Evolutionary conservation across 2,888 invertebrate species (phyloP), one percentile per base, ranked within the genome.

Genomic region (Calameuta idolon): DNA sequence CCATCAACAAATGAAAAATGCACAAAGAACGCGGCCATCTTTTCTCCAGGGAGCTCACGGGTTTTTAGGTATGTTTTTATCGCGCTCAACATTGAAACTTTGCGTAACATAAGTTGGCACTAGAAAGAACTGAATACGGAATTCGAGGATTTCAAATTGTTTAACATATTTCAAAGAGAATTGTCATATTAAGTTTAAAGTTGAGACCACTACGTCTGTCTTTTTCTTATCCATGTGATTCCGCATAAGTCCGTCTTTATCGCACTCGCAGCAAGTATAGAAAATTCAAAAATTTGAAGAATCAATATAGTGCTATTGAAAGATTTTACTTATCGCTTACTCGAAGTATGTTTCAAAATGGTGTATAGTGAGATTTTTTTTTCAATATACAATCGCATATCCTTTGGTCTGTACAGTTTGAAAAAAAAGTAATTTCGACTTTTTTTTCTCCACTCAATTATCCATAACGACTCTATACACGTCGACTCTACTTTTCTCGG

Each of bases 1-100:
- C 76, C 78, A 78, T 78, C 73, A 76, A 33, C 73, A 76, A 69
- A 78, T 78, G 78, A 78, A 37, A 78, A 71, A 80, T 74, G 77
- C 31, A 77, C 79, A 81, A 79, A 84, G 55, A 9, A 55, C 55
- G 23, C 55, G 55, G 55, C 55, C 23, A 55, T 55, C 55, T 55
- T 55, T 23, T 55, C 23, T 55, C 55, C 23, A 2, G 2, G 23
- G 23, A 55, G 23, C 23, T 55, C 5, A 55, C 55, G 23, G 23
- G 23, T 55, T 55, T 23, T 2, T 55, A 23, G 23, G 23, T 55
- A 55, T 55, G 2, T 55, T 55, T 55, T 23, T 55, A 55, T 9
- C 9, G 55, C 55, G 55, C 55, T 23, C 23, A 5, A 23, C 55
- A 55, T 55, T 55, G 9, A 4, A 55, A 23, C 55, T 55, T 55